A percentile compares a stretch with the other conserved stretches of the same genome.
Evolutionary conservation across 2,113 vertebrate genomes (phyloP).

Genomic region (Rhombomys opimus): DNA sequence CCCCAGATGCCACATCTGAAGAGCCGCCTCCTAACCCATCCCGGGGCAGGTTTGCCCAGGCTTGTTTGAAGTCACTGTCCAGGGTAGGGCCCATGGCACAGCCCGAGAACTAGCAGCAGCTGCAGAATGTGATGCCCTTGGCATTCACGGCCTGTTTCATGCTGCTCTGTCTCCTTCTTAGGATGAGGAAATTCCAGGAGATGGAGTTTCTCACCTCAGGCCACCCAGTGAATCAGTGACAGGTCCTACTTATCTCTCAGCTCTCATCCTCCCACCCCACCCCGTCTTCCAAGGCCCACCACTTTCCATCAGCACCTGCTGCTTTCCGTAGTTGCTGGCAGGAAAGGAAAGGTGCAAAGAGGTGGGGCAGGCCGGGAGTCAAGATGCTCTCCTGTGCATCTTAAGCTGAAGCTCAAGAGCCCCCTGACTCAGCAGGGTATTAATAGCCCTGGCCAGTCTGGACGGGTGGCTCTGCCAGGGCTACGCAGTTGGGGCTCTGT

Average conservation of each 20-base stretch:
- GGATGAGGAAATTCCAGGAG: not conserved
- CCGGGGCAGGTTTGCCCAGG: not conserved
- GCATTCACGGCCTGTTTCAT: accelerated
- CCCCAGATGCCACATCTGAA: not conserved
- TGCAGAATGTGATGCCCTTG: not conserved
- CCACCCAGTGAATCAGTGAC: not conserved
- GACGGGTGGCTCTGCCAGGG: not conserved
- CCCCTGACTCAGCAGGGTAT: conserved; percentile 89
- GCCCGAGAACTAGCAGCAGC: not conserved
- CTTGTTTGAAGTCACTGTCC: not conserved
- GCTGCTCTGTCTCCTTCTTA: not conserved
- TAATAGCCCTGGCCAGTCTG: conserved; percentile 73
- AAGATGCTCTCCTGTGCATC: conserved; percentile 56
- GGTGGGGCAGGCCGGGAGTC: not conserved
- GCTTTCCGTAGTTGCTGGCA: not conserved
- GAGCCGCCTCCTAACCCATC: not conserved
- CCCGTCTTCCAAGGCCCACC: not conserved
- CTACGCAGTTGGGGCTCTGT: not conserved
- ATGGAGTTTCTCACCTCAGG: no score
- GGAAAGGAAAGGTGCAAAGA: not conserved
- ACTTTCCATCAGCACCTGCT: not conserved
- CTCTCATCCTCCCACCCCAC: accelerated
- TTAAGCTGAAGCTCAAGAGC: conserved; percentile 84
- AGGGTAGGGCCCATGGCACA: not conserved
- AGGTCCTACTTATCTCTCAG: not conserved